Evolutionary conservation across 2,797 vertebrate genomes (phyloP).

Genomic region (Pseudotriccus pelzelni): DNA sequence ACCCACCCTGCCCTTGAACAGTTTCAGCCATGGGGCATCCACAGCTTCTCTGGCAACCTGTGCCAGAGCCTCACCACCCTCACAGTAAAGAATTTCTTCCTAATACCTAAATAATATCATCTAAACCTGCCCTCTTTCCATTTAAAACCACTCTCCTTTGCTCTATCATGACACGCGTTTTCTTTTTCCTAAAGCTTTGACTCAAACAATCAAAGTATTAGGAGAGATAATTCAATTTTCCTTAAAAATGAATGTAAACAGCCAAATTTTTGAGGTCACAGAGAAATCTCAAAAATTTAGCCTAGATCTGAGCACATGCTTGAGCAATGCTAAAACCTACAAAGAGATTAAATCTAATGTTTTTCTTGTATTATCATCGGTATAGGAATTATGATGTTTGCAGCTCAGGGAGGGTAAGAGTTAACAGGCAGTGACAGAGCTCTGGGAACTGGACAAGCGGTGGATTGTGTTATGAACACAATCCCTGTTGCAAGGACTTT

Average conservation of each 20-base stretch:
- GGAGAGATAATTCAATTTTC: background rate
- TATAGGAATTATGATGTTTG: background rate
- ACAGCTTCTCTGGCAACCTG: background rate
- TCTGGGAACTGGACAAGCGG: background rate
- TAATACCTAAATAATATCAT: background rate
- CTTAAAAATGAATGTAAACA: background rate
- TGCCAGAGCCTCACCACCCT: background rate
- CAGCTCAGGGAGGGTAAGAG: background rate
- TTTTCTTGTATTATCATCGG: background rate
- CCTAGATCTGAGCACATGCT: no score
- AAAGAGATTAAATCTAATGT: background rate
- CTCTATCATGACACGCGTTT: background rate
- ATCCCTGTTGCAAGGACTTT: background rate
- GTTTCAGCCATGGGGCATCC: background rate
- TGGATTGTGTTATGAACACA: background rate
- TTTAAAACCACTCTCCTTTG: background rate
- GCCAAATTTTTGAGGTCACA: accelerated
- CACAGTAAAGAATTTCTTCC: background rate
- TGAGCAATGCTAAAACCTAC: background rate
- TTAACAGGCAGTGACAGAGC: background rate
- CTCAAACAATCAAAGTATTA: background rate
- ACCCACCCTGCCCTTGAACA: accelerated
- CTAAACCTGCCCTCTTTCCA: background rate
- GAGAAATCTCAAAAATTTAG: background rate
- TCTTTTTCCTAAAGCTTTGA: background rate